phyloP scores from a whole-genome alignment of 1,140 invertebrate species.

The Hycleus phaleratus region DNA sequence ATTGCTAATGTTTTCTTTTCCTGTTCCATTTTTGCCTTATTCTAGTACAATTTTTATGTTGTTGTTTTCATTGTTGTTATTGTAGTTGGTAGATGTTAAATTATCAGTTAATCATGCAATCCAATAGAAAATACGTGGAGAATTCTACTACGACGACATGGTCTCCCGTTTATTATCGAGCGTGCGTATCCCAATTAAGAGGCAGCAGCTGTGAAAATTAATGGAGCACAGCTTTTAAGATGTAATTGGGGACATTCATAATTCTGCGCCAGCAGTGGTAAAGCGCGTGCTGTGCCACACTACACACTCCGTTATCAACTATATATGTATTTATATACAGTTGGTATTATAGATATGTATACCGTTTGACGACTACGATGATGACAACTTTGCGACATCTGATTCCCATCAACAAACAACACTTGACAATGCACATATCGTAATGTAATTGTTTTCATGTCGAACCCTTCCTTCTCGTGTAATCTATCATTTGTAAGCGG shows the following conservation, averaged over 20 bases:
- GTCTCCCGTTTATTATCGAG: constrained; percentile 48
- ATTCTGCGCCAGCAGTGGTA: constrained; percentile 34
- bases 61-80: no score
- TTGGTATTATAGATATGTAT: neutral
- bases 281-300: constrained; percentile 23
- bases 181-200: constrained; percentile 55
- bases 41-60: no score
- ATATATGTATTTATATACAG: neutral
- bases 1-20: no score
- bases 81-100: no score
- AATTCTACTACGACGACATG: constrained; percentile 17
- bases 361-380: constrained; percentile 1
- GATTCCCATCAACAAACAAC: constrained; percentile 29
- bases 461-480: constrained; percentile 26
- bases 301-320: neutral
- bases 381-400: constrained; percentile 27
- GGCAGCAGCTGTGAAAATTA: constrained; percentile 60
- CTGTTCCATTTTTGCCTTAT: no score
- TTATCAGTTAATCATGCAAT: no score
- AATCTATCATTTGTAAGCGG: constrained; percentile 36
- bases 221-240: constrained; percentile 59
- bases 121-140: constrained; percentile 4
- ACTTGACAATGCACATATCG: constrained; percentile 18
- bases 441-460: constrained; percentile 34
- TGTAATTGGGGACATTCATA: constrained; percentile 60